phyloP scores from a whole-genome alignment of 2,888 invertebrate genomes.

The Stenodera caucasica region DNA sequence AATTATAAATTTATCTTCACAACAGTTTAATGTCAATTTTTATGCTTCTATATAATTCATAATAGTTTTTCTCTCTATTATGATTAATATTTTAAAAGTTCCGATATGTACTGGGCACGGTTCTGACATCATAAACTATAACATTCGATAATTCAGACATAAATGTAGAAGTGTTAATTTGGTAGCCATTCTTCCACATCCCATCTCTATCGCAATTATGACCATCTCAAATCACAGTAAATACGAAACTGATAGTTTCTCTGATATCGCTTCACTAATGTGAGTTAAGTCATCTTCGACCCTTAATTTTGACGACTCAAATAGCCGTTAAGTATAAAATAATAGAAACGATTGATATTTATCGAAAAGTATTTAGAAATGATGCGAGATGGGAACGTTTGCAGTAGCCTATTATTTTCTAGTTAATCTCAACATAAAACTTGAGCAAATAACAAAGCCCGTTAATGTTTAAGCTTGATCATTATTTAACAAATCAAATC shows the following conservation, averaged over 20 bases:
- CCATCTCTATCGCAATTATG: too few relatives aligned
- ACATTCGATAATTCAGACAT: neutral
- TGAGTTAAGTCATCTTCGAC: too few relatives aligned
- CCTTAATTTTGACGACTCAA: too few relatives aligned
- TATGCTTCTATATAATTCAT: neutral
- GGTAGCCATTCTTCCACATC: too few relatives aligned
- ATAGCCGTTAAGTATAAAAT: too few relatives aligned
- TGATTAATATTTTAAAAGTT: neutral
- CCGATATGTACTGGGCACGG: neutral
- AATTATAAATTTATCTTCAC: constrained; percentile 7
- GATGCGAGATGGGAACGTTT: too few relatives aligned
- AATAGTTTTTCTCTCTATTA: neutral
- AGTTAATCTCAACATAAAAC: neutral
- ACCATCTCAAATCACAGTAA: too few relatives aligned
- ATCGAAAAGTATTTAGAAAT: too few relatives aligned
- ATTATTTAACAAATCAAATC: constrained; percentile 1
- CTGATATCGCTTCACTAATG: too few relatives aligned
- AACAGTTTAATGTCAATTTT: constrained; percentile 6
- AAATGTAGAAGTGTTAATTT: too few relatives aligned
- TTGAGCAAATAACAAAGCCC: neutral
- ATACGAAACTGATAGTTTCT: too few relatives aligned
- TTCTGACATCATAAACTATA: neutral
- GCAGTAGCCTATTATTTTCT: neutral
- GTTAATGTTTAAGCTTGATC: neutral
- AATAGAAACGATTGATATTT: too few relatives aligned